Conservation (phyloP, 2,888 invertebrate genomes). For the Apotomis capreana region DNA sequence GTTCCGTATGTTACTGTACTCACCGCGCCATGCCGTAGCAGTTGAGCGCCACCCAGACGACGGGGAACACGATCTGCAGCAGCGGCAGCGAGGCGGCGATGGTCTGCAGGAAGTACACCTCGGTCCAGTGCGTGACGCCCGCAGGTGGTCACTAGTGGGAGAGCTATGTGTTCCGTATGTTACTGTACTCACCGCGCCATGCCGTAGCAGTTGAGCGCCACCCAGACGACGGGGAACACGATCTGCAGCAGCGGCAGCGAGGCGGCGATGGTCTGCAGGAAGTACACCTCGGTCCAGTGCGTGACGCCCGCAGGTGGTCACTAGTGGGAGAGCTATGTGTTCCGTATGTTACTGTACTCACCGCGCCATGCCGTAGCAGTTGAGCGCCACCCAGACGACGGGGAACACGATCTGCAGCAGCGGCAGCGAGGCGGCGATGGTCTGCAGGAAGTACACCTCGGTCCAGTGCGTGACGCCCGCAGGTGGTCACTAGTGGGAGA, state of each 20-base stretch:
- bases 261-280: conserved; percentile 88
- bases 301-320: no score
- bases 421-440: conserved; percentile 90
- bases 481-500: no score
- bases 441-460: conserved; percentile 88
- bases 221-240: conserved; percentile 93
- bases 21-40: conserved; percentile 91
- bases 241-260: conserved; percentile 91
- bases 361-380: conserved; percentile 93
- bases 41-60: conserved; percentile 93
- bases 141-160: no score
- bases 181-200: conserved; percentile 84
- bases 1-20: no score
- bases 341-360: conserved; percentile 42
- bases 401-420: conserved; percentile 91
- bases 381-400: conserved; percentile 92
- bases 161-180: no score
- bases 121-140: conserved; percentile 80
- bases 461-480: conserved; percentile 77
- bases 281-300: conserved; percentile 87
- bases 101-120: conserved; percentile 88
- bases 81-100: conserved; percentile 91
- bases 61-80: conserved; percentile 89
- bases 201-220: conserved; percentile 92
- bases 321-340: no score